Evolutionary conservation across 1,140 invertebrate species (phyloP), one percentile per base, ranked within the genome.

Genomic region (Forficula auricularia): DNA sequence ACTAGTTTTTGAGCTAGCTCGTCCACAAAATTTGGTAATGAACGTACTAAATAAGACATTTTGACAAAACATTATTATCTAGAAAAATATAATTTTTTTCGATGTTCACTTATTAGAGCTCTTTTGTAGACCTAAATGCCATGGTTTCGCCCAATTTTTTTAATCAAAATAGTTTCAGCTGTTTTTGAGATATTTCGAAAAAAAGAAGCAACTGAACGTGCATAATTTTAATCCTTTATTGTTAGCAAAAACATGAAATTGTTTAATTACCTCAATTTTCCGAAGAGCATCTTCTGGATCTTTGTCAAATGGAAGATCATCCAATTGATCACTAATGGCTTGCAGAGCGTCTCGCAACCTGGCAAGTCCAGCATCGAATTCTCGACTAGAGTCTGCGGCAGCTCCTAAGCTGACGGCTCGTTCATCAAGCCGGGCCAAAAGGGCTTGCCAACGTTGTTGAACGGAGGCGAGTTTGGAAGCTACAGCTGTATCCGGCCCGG

Each of bases 211-310:
- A n/a, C n/a, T n/a, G n/a, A n/a, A n/a, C n/a, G n/a, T n/a, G n/a
- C n/a, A n/a, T n/a, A n/a, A n/a, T 6, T 7, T 6, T 13, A 16
- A 14, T 36, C 34, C 34, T 36, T 6, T 14, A 7, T 7, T 7
- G n/a, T 16, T 7, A 7, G n/a, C 4, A 7, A 36, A 27, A 27
- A 27, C 10, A 27, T 6, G 4, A 27, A 6, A 27, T 27, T 6
- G 4, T 27, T n/a, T 16, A 49, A 43, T 48, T 43, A 60, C 59
- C 34, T 66, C 58, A 15, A 91, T 74, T 56, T 87, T 85, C 37
- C 83, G 66, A 1, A 92, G 66, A 52, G 88, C 82, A 51, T 89
- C 82, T 50, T 90, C 84, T 2, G 85, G 78, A 60, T 90, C 84
- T 44, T 79, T 79, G 49, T 86, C 79, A 3, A 72, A 58, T n/a